A percentile compares a stretch with the other conserved stretches of the same genome.
Evolutionary conservation across 1,140 invertebrate genomes (phyloP).

Genomic region (Drosophila oshimai): DNA sequence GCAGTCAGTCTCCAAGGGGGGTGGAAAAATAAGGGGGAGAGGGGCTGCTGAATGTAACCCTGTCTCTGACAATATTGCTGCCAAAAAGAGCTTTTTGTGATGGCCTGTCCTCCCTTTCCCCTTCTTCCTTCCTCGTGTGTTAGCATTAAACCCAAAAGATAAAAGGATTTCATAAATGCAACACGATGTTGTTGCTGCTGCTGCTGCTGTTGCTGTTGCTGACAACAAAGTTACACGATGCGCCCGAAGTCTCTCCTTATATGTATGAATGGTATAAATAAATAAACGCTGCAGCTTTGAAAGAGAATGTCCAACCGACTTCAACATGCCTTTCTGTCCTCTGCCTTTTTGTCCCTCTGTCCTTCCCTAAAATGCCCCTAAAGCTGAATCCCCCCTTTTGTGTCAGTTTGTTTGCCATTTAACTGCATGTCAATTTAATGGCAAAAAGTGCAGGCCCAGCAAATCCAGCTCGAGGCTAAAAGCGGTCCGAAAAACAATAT

Average conservation of each 20-base stretch:
- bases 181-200: slow-evolving; percentile 65
- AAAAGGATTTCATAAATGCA: slow-evolving; percentile 79
- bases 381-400: not conserved
- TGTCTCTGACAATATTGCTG: slow-evolving; percentile 74
- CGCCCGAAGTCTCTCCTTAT: slow-evolving; percentile 10
- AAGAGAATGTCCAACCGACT: slow-evolving; percentile 62
- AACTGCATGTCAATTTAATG: slow-evolving; percentile 33
- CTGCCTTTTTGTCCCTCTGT: slow-evolving; percentile 13
- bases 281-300: slow-evolving; percentile 62
- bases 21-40: not conserved
- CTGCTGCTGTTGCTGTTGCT: slow-evolving; percentile 19
- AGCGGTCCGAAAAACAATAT: not conserved
- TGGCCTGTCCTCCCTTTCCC: slow-evolving; percentile 20
- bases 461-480: not conserved
- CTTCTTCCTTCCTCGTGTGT: slow-evolving; percentile 34
- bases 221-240: slow-evolving; percentile 72
- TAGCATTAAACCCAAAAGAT: slow-evolving; percentile 70
- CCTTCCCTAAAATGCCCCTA: not conserved
- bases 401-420: slow-evolving; percentile 42
- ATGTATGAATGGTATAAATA: slow-evolving; percentile 70
- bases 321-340: slow-evolving; percentile 63
- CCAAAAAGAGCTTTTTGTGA: slow-evolving; percentile 73
- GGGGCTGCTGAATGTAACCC: slow-evolving; percentile 42
- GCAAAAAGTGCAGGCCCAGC: not conserved
- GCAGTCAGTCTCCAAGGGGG: slow-evolving; percentile 17